Base-by-base conservation (phyloP, 2,113 vertebrate species). In the Fulica atra region DNA sequence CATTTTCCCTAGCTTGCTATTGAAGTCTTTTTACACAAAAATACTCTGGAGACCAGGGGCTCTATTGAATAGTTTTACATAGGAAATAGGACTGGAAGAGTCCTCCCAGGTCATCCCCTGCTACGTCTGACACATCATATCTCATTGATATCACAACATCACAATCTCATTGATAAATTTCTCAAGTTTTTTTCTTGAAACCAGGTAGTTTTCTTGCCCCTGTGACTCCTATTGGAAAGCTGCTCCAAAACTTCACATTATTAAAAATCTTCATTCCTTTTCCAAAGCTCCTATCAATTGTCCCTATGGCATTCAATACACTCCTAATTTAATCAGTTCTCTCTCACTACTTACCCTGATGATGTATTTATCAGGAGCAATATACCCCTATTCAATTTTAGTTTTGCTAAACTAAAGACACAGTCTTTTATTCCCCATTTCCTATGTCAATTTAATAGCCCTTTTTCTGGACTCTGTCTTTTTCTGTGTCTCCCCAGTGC, bases 91-190 rank as follows among this genome's bases (percentile, higher is more conserved):
- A 87, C 74, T 93, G 54, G 89, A 93, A 88, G 84, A 88, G 92
- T 94, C 94, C 64, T 96, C 66, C 42, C 74, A 91, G 96, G 93
- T 97, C 92, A 96, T 92, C 73, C 57, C 86, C 86, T 87, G 95
- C 93, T 89, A 93, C 0, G 1, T 87, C 84, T 93, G 61, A 85
- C 48, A 80, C 66, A 95, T 68, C 63, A 20, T 74, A 54, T 79
- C 91, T 96, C 92, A 89, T 70, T 97, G 93, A 95, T 91, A 94
- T 95, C 78, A 85, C 87, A 97, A 86, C 69, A 92, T 95, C 86
- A 95, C 77, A 94, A 92, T 79, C 89, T 95, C 91, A 95, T 95
- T 96, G 96, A 96, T 92, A 97, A 93, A 96, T 96, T 92, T 81
- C 89, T 87, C 86, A 81, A 91, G 50, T 57, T 94, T 95, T 95